Evolutionary conservation across 2,888 invertebrate species (phyloP), one percentile per base, ranked within the genome.

Genomic region (Ommatoiulus sabulosus): DNA sequence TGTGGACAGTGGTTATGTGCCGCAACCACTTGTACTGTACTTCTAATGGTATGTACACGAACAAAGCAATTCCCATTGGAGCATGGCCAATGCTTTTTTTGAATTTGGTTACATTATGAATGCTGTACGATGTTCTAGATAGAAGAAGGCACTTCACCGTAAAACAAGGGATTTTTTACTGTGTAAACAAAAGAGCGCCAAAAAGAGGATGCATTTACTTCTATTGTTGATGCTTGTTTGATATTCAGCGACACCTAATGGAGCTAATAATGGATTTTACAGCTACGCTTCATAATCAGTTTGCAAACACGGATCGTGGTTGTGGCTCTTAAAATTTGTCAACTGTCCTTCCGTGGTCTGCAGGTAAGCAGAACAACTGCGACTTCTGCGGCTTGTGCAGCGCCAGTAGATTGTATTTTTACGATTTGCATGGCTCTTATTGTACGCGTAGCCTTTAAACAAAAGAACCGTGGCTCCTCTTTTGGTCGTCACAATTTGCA

Each of bases 401-500:
- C 72, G 72, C 72, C 72, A 72, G 10, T 72, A 72, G 24, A 72
- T 72, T 0, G 72, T 72, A 8, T 72, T 72, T 24, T 24, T 72
- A 24, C 72, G 72, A 24, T 72, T 72, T 8, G 20, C 72, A 24
- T 72, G 72, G 72, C 72, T 24, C 24, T 72, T 72, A 24, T 72
- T 72, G 24, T 72, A 72, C 1, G 72, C 72, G 10, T 72, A 72
- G 72, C 72, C 72, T 24, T 72, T 72, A 20, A 72, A 72, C 20
- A 72, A 20, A 72, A 72, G 72, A 72, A 24, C 24, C 7, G 72
- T 72, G 20, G 72, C 72, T 72, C 72, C 72, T 72, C 72, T 20
- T 72, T 72, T 72, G 72, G 72, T 72, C 72, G 72, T 72, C 72
- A 72, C 72, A 6, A 72, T 72, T 72, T 72, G 24, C 20, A 72